Conservation (phyloP, 2,113 vertebrate species). For the Microtus ochrogaster region DNA sequence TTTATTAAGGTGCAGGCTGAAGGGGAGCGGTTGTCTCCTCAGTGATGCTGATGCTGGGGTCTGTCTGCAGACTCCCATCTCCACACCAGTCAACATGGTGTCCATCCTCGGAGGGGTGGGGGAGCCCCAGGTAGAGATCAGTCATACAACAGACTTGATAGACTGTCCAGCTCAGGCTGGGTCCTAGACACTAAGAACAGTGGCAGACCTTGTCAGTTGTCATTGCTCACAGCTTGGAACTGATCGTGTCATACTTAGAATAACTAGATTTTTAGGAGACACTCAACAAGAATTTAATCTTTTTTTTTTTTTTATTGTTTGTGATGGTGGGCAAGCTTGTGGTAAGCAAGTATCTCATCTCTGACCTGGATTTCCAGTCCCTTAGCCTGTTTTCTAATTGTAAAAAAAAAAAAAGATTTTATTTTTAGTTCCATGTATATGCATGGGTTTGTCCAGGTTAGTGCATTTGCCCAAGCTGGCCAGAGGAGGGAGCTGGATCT, state of each 20-base stretch:
- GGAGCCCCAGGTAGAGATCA: neutral
- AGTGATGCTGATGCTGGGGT: neutral
- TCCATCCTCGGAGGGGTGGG: neutral
- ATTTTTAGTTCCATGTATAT: neutral
- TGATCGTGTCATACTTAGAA: neutral
- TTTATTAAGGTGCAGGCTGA: conserved; percentile 5
- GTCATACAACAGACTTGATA: neutral
- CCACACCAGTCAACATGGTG: neutral
- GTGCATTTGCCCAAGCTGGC: neutral
- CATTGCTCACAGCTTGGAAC: neutral
- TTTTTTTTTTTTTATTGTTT: neutral
- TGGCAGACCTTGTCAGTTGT: neutral
- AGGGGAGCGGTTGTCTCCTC: neutral
- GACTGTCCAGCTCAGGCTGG: neutral
- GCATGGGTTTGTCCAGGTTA: neutral
- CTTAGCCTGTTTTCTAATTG: neutral
- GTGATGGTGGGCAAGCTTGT: neutral
- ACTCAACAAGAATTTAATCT: conserved; percentile 11
- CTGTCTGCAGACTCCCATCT: neutral
- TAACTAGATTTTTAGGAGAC: neutral
- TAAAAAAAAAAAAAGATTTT: neutral
- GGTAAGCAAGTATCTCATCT: neutral
- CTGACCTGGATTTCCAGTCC: neutral
- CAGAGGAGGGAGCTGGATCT: neutral
- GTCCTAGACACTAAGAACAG: neutral